Base-by-base conservation (phyloP, 1,140 invertebrate genomes). In the Heliconius himera region DNA sequence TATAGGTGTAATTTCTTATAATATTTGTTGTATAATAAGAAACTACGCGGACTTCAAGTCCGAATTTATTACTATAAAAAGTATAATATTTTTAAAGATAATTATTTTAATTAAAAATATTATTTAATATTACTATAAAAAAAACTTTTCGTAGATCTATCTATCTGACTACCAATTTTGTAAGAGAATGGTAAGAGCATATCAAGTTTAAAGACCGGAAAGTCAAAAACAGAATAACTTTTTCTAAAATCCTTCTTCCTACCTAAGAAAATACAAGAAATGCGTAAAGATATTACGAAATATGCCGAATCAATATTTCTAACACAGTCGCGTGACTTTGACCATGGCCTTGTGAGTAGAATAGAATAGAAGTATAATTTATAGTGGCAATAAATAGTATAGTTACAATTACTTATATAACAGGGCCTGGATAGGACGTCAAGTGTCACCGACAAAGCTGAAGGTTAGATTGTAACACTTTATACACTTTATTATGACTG, bases 301-400 rank as follows among this genome's bases (percentile, higher is more conserved):
- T n/a, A n/a, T 1, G 54, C 22, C 22, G 13, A 66, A 66, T 66
- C 60, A 66, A 66, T 29, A 66, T 26, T 29, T 66, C 11, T 13
- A 26, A 29, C 9, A 4, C 22, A 66, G 70, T 81, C 71, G 78
- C 83, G 74, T 81, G 79, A 74, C 73, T 72, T 6, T 71, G 73
- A 78, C 73, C 76, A 60, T 78, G 83, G 49, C 81, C 81, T 84
- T 82, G 78, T n/a, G 51, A 77, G 66, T 51, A 72, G 77, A 84
- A 78, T 78, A 83, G 76, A 72, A 81, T 78, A 78, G 70, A 81
- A 84, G 77, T 81, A 82, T 78, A 80, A 77, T 78, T 78, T 77
- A 83, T 78, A 29, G 72, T 60, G 26, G 74, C 82, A 72, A 78
- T 80, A 60, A 77, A 75, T 71, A 76, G 74, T 79, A 77, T 49